Conservation (phyloP, 2,797 vertebrate genomes). For the Cryptoprocta ferox region DNA sequence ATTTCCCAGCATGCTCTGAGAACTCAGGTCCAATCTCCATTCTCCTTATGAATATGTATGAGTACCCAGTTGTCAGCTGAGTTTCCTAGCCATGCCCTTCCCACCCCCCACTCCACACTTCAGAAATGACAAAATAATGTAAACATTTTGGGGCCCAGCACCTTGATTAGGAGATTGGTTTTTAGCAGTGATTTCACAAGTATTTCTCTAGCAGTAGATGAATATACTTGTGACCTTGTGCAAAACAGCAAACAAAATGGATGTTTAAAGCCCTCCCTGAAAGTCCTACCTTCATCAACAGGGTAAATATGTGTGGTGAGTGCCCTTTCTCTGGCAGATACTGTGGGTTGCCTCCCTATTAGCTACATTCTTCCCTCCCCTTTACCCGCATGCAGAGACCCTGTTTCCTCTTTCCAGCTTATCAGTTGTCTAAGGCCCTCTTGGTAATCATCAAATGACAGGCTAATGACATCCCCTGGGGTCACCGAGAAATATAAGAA, state of each 20-base stretch:
- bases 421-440: background rate
- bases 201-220: background rate
- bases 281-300: background rate
- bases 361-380: background rate
- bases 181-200: background rate
- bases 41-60: conserved; percentile 35
- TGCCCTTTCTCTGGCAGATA: background rate
- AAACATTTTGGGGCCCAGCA: background rate
- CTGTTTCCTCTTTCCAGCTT: background rate
- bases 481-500: background rate
- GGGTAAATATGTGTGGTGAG: background rate
- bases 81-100: background rate
- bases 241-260: background rate
- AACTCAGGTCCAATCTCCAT: background rate
- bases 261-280: background rate
- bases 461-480: background rate
- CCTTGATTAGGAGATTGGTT: background rate
- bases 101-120: background rate
- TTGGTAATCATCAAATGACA: background rate
- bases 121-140: background rate
- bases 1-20: conserved; percentile 45
- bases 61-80: background rate
- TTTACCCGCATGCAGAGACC: background rate
- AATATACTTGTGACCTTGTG: background rate
- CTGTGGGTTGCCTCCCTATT: background rate